Conservation (phyloP, 2,888 invertebrate genomes). For the Pachydiplax longipennis region DNA sequence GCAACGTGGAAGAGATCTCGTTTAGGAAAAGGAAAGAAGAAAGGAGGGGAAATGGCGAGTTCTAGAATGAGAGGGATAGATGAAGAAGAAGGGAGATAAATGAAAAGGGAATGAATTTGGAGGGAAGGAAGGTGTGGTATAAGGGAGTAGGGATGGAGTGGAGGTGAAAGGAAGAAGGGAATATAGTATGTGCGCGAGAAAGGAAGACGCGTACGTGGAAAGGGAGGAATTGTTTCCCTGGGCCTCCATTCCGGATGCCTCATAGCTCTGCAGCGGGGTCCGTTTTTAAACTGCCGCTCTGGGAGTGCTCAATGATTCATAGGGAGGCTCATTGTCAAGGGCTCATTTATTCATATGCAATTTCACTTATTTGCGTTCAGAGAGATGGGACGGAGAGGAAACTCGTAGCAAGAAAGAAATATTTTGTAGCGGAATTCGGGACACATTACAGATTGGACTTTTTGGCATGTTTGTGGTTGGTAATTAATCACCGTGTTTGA, state of each 20-base stretch:
- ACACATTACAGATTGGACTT: background rate
- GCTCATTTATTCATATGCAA: conserved; percentile 31
- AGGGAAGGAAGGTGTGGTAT: background rate
- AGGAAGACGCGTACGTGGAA: background rate
- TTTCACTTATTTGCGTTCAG: conserved; percentile 26
- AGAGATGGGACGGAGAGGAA: background rate
- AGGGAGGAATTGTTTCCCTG: background rate
- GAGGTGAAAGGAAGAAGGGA: background rate
- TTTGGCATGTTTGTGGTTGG: background rate
- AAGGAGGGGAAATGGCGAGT: background rate
- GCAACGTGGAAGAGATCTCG: background rate
- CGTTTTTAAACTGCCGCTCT: conserved; percentile 24
- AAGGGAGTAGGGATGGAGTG: too few species aligned
- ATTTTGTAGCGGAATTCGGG: background rate
- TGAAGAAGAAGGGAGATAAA: background rate
- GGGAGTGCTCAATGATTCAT: conserved; percentile 34
- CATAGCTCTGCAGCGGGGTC: conserved; percentile 3
- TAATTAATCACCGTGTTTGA: background rate
- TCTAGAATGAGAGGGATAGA: background rate
- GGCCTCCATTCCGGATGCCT: conserved; percentile 7
- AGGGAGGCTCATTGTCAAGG: conserved; percentile 13
- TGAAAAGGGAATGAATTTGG: background rate
- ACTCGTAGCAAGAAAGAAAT: background rate
- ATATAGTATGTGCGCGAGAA: background rate
- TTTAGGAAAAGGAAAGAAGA: background rate